A percentile compares a stretch with the other conserved stretches of the same genome.
These are phyloP conservation scores for Drosophila cognata DNA, from an alignment of 2,888 invertebrate species.

Conservation along the genomic window DNA sequence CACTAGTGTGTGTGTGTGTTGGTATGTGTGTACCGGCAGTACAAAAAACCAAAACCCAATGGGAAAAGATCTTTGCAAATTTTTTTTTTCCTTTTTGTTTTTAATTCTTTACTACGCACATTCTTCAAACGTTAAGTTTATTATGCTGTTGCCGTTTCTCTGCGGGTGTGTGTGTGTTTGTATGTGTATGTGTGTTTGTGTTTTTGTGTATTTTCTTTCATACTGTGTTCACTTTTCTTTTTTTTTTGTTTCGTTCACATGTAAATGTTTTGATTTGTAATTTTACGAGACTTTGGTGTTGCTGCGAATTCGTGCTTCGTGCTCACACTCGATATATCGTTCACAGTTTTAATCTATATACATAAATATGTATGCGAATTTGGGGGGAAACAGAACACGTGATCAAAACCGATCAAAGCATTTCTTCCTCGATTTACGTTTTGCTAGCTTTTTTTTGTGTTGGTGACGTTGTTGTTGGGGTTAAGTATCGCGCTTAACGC, in stretches of 20 bases:
- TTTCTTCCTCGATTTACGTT: slow-evolving; percentile 1
- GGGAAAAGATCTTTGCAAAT: slow-evolving; percentile 55
- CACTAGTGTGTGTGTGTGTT: slow-evolving; percentile 21
- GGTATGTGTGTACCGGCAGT: slow-evolving; percentile 35
- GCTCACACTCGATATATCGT: slow-evolving; percentile 34
- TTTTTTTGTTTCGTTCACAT: slow-evolving; percentile 22
- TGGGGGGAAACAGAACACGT: slow-evolving; percentile 34
- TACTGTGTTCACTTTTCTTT: slow-evolving; percentile 34
- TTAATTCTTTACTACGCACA: slow-evolving; percentile 61
- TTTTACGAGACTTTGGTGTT: slow-evolving; percentile 15
- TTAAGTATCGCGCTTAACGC: slow-evolving; percentile 65
- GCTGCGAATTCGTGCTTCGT: background rate
- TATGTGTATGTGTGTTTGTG: slow-evolving; percentile 11
- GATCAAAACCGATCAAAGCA: slow-evolving; percentile 44
- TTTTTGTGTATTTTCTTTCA: slow-evolving; percentile 36
- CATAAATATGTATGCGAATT: slow-evolving; percentile 7
- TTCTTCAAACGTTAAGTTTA: slow-evolving; percentile 59
- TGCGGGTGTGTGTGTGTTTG: slow-evolving; percentile 12
- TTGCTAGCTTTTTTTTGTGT: background rate
- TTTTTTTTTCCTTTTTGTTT: slow-evolving; percentile 30
- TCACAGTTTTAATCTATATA: background rate
- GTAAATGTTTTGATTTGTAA: slow-evolving; percentile 53
- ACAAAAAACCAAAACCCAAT: slow-evolving; percentile 35
- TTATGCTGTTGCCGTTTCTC: slow-evolving; percentile 21
- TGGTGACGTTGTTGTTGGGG: slow-evolving; percentile 61